Percentiles rank a stretch among this genome's conserved stretches.
Evolutionary conservation across 2,888 invertebrate genomes (phyloP).

Genomic region (Brassicogethes aeneus): DNA sequence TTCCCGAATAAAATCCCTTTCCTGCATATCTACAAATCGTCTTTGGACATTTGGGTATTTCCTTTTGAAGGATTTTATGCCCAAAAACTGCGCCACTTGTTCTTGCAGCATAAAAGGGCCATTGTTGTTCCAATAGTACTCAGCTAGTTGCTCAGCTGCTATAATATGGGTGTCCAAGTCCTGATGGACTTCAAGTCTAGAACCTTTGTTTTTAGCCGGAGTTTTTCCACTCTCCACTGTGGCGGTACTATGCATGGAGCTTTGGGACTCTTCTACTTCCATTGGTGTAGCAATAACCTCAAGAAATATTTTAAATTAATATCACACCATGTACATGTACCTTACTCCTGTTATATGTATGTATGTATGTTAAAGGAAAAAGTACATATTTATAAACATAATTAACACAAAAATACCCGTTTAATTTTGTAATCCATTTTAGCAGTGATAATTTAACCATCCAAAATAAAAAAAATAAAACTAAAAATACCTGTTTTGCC

Average conservation of each 20-base stretch:
- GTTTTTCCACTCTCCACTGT: constrained; percentile 50
- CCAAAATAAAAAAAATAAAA: constrained; percentile 7
- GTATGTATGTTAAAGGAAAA: too few relatives aligned
- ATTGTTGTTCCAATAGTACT: constrained; percentile 80
- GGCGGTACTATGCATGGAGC: constrained; percentile 67
- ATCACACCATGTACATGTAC: too few relatives aligned
- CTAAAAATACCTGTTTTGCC: constrained; percentile 37
- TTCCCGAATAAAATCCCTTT: constrained; percentile 79
- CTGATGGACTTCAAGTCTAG: constrained; percentile 31
- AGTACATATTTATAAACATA: too few relatives aligned
- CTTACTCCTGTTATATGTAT: too few relatives aligned
- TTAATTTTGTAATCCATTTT: too few relatives aligned
- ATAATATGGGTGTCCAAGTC: constrained; percentile 34
- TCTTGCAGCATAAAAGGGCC: constrained; percentile 94
- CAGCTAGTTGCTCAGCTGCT: constrained; percentile 82
- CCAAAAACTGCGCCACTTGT: constrained; percentile 88
- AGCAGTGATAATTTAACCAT: too few relatives aligned
- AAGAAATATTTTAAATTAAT: constrained; percentile 38
- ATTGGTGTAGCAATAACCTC: constrained; percentile 14
- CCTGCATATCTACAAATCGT: constrained; percentile 81
- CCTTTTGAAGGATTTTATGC: constrained; percentile 93
- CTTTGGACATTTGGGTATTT: constrained; percentile 68
- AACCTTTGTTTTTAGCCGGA: constrained; percentile 18
- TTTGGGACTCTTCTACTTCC: constrained; percentile 64
- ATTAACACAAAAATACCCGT: too few relatives aligned